A percentile compares a stretch with the other conserved stretches of the same genome.
Evolutionary conservation across 2,888 invertebrate genomes (phyloP).

Genomic region (Cantharis nigra): DNA sequence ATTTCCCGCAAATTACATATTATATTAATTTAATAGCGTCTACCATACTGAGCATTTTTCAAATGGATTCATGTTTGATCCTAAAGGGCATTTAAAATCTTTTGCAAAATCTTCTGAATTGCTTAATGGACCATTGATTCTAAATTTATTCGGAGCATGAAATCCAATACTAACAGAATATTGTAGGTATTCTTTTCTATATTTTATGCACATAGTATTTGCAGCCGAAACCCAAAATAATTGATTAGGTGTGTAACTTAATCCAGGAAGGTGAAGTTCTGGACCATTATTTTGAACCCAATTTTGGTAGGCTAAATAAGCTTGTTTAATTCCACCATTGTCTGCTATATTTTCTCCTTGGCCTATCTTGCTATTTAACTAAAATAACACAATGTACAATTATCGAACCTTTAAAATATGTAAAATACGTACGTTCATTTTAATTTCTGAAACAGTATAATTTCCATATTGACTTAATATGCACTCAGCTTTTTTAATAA

Average conservation of each 20-base stretch:
- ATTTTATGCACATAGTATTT: conserved; percentile 86
- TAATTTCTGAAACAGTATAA: conserved; percentile 73
- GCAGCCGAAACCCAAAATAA: conserved; percentile 85
- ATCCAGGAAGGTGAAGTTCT: conserved; percentile 69
- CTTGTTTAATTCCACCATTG: conserved; percentile 90
- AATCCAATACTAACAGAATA: conserved; percentile 78
- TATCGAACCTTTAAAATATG: too few species aligned
- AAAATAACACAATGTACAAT: conserved; percentile 18
- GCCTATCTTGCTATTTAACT: conserved; percentile 90
- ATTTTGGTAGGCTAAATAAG: conserved; percentile 80
- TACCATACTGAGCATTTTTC: conserved; percentile 69
- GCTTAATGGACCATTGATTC: conserved; percentile 66
- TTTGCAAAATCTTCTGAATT: conserved; percentile 64
- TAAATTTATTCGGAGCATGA: conserved; percentile 70
- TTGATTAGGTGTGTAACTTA: conserved; percentile 69
- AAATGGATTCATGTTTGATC: conserved; percentile 65
- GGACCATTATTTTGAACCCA: conserved; percentile 69
- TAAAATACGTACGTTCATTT: conserved; percentile 58
- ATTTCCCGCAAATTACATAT: neutral
- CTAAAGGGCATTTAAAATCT: conserved; percentile 66
- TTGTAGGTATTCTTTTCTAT: conserved; percentile 68
- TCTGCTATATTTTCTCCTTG: conserved; percentile 96
- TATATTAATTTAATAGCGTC: neutral
- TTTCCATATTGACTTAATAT: conserved; percentile 89
- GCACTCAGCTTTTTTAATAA: conserved; percentile 78